Evolutionary conservation across 2,888 invertebrate species (phyloP).

Genomic region (Lasioglossum malachurum): DNA sequence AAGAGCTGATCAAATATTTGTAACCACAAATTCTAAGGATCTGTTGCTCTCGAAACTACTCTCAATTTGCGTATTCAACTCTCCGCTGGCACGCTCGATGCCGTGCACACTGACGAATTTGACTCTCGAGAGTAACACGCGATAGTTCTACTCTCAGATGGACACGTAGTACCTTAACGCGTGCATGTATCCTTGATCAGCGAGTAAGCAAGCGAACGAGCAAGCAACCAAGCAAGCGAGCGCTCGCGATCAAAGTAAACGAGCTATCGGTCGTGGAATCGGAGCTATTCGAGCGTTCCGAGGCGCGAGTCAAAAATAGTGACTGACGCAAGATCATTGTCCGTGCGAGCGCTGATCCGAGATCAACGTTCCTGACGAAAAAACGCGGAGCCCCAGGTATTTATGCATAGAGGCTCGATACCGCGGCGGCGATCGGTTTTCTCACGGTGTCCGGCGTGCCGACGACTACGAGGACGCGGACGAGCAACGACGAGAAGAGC

Average conservation of each 20-base stretch:
- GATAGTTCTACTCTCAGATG: too few relatives aligned
- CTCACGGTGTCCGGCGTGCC: constrained; percentile 70
- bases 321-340: constrained; percentile 64
- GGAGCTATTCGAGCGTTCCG: constrained; percentile 45
- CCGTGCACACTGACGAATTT: too few relatives aligned
- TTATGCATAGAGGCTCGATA: constrained; percentile 66
- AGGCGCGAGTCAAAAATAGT: constrained; percentile 61
- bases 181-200: constrained; percentile 47
- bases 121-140: too few relatives aligned
- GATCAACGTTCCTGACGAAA: constrained; percentile 48
- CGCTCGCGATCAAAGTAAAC: constrained; percentile 45
- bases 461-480: constrained; percentile 56
- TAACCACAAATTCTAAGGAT: neutral
- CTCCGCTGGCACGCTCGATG: too few relatives aligned
- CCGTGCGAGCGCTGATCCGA: constrained; percentile 42
- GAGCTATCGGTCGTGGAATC: constrained; percentile 45
- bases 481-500: constrained; percentile 52
- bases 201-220: neutral
- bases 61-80: too few relatives aligned
- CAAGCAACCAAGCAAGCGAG: neutral
- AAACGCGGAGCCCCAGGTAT: constrained; percentile 48
- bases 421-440: constrained; percentile 69
- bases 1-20: neutral
- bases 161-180: too few relatives aligned
- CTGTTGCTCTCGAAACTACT: too few relatives aligned